phyloP scores from a whole-genome alignment of 2,797 vertebrate species.

The Rachycentron canadum region DNA sequence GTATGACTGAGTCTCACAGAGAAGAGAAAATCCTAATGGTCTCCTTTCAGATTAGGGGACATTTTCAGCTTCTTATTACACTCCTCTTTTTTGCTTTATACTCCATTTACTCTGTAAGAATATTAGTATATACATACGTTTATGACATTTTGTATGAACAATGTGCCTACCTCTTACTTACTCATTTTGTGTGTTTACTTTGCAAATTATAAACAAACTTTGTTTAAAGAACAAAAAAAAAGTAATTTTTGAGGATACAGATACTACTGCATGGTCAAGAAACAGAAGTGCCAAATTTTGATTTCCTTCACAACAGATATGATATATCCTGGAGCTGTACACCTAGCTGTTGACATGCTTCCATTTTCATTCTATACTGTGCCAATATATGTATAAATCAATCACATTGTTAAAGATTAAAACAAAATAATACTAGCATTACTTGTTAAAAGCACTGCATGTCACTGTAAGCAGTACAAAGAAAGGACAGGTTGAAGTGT shows the following conservation, averaged over 20 bases:
- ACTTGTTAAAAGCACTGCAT: neutral
- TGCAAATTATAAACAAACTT: neutral
- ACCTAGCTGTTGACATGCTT: no score
- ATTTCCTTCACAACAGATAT: neutral
- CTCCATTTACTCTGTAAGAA: neutral
- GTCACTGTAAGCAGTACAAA: neutral
- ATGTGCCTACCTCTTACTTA: neutral
- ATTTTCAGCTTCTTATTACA: neutral
- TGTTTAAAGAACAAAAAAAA: neutral
- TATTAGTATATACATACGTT: neutral
- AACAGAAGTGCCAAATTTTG: neutral
- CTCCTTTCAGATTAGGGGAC: neutral
- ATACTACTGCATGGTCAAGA: neutral
- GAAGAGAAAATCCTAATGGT: neutral
- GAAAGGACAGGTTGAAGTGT: neutral
- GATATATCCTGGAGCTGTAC: neutral
- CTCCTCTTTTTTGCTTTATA: neutral
- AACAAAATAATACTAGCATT: neutral
- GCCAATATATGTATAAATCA: neutral
- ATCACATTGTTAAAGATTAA: neutral
- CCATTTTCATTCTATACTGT: neutral
- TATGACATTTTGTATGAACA: neutral
- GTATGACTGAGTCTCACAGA: neutral
- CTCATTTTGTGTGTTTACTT: neutral
- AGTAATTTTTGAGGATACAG: neutral